A percentile compares a stretch with the other conserved stretches of the same genome.
Conservation (phyloP, 2,888 invertebrate species). For the Agonopterix heracliana region DNA sequence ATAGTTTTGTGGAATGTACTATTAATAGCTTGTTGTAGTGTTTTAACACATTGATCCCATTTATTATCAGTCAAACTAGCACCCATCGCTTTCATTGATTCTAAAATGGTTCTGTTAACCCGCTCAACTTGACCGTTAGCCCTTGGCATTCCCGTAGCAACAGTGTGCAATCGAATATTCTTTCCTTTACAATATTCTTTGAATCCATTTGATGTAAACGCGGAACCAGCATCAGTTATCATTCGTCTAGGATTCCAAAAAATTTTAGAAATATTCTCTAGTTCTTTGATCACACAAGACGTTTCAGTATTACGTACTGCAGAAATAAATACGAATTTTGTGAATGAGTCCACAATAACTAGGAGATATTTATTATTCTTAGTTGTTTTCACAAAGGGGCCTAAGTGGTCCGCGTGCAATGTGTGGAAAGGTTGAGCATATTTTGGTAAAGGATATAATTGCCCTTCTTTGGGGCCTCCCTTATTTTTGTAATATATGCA, state of each 20-base stretch:
- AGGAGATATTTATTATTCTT: too few relatives aligned
- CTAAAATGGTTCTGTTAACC: slow-evolving; percentile 24
- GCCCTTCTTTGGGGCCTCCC: slow-evolving; percentile 15
- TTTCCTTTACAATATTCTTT: slow-evolving; percentile 7
- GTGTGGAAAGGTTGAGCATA: slow-evolving; percentile 24
- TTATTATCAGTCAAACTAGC: slow-evolving; percentile 17
- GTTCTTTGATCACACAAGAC: slow-evolving; percentile 7
- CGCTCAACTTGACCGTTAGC: slow-evolving; percentile 27
- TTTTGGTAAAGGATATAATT: slow-evolving; percentile 18
- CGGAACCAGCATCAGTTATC: slow-evolving; percentile 15
- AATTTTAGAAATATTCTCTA: slow-evolving; percentile 11
- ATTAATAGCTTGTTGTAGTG: slow-evolving; percentile 27
- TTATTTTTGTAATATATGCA: slow-evolving; percentile 30
- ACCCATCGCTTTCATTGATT: slow-evolving; percentile 22
- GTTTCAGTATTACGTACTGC: slow-evolving; percentile 14
- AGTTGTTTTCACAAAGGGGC: slow-evolving; percentile 23
- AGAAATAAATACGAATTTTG: slow-evolving; percentile 30
- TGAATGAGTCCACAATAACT: slow-evolving; percentile 30
- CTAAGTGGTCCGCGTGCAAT: slow-evolving; percentile 25
- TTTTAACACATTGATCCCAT: slow-evolving; percentile 26
- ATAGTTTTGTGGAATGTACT: slow-evolving; percentile 22
- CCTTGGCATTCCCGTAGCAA: slow-evolving; percentile 21
- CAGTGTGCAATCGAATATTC: slow-evolving; percentile 16
- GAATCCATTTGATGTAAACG: slow-evolving; percentile 12
- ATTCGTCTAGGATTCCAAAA: slow-evolving; percentile 16